Base-by-base conservation (phyloP, 2,888 invertebrate genomes). In the Ophion ellenae region DNA sequence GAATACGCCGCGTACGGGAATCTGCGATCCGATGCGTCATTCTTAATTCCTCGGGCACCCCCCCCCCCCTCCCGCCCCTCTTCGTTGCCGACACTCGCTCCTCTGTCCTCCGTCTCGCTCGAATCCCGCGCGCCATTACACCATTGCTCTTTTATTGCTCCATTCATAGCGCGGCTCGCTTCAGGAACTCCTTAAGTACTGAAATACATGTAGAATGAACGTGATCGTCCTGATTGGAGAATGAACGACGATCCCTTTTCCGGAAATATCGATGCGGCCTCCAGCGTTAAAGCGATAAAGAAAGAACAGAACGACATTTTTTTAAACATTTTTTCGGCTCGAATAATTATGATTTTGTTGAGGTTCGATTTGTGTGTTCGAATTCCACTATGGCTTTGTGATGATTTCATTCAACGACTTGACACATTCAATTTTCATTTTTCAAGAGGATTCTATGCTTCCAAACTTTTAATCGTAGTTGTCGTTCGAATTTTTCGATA, bases 21-120 rank as follows among this genome's bases (percentile, higher is more conserved):
- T 91, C 90, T 89, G 83, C 89, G 91, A 91, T 91, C 32, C 91
- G 89, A 88, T 87, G 88, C 89, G 88, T 91, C 90, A 91, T 91
- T 92, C 90, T 89, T 76, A 86, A 87, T 88, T 89, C 85, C 83
- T 89, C 88, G 14, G 2, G 17, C 53, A 17, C 1, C 17, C 53
- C 14, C 66, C 53, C 14, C 66, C 90, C 90, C 53, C 53, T 9
- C 20, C 32, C 71, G 24, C 40, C 20, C 57, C 24, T 24, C 59
- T n/a, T 36, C 7, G 28, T 28, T 5, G 20, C 57, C 36, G 32
- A 36, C 11, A 73, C 11, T 53, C 32, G 53, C 17, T 53, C 17
- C 17, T 47, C 47, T 14, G 53, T 53, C 53, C n/a, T n/a, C 89
- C 90, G 86, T 90, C 90, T 90, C 91, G 90, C 91, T 71, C 91